Conservation (phyloP, 2,113 vertebrate genomes). For the Strigops habroptila region DNA sequence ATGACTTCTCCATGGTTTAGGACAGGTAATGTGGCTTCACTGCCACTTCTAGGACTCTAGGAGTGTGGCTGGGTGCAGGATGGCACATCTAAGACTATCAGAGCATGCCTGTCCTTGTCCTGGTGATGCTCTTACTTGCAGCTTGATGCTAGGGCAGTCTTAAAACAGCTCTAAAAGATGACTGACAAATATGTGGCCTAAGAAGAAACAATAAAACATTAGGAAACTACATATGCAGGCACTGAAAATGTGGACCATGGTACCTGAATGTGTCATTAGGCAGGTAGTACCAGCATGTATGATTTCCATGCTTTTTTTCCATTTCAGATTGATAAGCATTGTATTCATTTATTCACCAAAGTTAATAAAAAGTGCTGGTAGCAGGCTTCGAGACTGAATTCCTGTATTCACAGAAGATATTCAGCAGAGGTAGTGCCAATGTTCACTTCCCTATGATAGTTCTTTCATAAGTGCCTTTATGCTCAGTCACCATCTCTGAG, state of each 20-base stretch:
- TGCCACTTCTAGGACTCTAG: neutral
- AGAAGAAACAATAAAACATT: neutral
- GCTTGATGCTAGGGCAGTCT: neutral
- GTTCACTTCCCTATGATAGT: neutral
- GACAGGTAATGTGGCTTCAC: neutral
- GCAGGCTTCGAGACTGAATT: neutral
- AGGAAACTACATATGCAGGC: neutral
- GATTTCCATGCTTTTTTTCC: neutral
- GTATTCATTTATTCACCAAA: neutral
- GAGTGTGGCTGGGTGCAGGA: neutral
- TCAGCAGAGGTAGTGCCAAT: neutral
- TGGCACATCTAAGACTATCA: neutral
- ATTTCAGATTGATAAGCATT: neutral
- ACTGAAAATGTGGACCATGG: neutral
- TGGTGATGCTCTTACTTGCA: neutral
- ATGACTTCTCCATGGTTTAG: neutral
- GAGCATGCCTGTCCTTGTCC: neutral
- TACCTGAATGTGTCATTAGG: neutral
- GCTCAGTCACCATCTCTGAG: neutral
- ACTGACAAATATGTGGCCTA: neutral
- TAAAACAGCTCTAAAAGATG: neutral
- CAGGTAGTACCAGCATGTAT: neutral
- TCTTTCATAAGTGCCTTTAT: neutral
- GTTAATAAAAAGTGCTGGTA: neutral
- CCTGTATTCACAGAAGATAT: neutral